Percentiles rank a stretch among this genome's conserved stretches.
Evolutionary conservation across 64 coral and sea anemone genomes (phyloP).

Genomic region (Actinia tenebrosa): DNA sequence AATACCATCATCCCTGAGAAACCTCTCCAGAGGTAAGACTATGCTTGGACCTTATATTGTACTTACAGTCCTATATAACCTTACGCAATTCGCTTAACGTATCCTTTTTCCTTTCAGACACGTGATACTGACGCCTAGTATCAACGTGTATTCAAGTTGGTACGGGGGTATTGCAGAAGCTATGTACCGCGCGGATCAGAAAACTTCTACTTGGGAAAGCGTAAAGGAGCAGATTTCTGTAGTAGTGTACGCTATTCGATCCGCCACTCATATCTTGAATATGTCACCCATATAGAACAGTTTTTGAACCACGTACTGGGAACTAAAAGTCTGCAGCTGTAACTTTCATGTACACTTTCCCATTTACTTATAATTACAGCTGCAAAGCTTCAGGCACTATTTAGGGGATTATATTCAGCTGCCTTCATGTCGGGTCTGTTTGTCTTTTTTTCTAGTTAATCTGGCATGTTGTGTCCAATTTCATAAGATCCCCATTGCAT

Average conservation of each 20-base stretch:
- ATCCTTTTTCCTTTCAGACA: constrained; percentile 35
- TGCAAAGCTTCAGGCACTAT: no score
- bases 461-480: no score
- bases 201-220: constrained; percentile 39
- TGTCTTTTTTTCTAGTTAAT: no score
- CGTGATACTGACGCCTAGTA: constrained; percentile 75
- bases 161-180: constrained; percentile 65
- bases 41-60: not conserved
- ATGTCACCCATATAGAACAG: constrained; percentile 31
- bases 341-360: not conserved
- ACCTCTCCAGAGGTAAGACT: constrained; percentile 59
- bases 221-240: constrained; percentile 77
- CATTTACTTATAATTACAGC: no score
- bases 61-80: no score
- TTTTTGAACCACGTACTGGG: not conserved
- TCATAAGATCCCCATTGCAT: no score
- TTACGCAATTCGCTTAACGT: not conserved
- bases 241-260: constrained; percentile 72
- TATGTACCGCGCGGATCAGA: constrained; percentile 59
- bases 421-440: no score
- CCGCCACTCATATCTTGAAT: constrained; percentile 44
- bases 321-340: not conserved
- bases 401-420: no score
- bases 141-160: constrained; percentile 36
- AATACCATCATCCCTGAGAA: constrained; percentile 56